Evolutionary conservation across 2,888 invertebrate species (phyloP).

Genomic region (Strigamia crassipes): DNA sequence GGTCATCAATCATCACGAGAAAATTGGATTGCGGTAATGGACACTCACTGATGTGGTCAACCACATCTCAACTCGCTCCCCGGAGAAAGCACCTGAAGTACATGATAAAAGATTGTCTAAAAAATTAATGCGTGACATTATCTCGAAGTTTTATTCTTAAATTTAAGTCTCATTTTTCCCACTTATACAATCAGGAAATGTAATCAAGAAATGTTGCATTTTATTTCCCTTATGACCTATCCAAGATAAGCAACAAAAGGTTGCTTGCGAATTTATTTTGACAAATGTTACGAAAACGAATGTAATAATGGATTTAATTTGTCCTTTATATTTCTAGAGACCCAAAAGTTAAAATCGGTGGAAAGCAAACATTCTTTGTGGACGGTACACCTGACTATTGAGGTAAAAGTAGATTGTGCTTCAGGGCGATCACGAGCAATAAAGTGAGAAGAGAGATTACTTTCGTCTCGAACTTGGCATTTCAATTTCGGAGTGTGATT

Average conservation of each 20-base stretch:
- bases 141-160: constrained; percentile 20
- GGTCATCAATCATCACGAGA: constrained; percentile 39
- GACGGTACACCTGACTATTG: constrained; percentile 25
- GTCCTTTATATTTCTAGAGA: background rate
- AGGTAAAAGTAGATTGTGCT: constrained; percentile 40
- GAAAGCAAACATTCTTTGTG: background rate
- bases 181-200: constrained; percentile 21
- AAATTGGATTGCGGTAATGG: constrained; percentile 38
- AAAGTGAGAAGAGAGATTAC: constrained; percentile 39
- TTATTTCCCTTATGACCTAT: constrained; percentile 21
- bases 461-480: constrained; percentile 40
- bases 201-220: constrained; percentile 27
- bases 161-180: constrained; percentile 13
- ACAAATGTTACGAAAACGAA: background rate
- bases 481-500: constrained; percentile 39
- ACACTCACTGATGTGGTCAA: constrained; percentile 32
- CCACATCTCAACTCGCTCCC: constrained; percentile 8
- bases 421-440: constrained; percentile 34
- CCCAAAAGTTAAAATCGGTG: background rate
- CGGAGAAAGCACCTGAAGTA: background rate
- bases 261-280: constrained; percentile 11
- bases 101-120: background rate
- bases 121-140: background rate
- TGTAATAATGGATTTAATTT: background rate
- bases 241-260: background rate